Base-by-base conservation (phyloP, 2,888 invertebrate genomes). In the Drosophila borealis region DNA sequence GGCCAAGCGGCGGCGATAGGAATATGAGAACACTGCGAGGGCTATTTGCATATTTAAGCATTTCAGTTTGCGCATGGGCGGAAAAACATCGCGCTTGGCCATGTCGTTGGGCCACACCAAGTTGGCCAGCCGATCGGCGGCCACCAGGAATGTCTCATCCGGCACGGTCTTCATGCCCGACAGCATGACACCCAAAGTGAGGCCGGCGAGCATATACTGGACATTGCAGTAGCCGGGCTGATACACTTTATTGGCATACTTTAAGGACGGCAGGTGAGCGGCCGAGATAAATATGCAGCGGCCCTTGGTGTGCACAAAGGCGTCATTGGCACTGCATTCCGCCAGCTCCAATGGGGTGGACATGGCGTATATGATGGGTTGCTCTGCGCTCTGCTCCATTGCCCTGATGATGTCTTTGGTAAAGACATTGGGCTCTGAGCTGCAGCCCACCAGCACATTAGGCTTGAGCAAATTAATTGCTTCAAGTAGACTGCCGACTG, bases 71-170 rank as follows among this genome's bases (percentile, higher is more conserved):
- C 66, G 33, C 1, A 49, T 34, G 0, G 83, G 86, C 4, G 89
- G 89, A 19, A 50, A 89, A 3, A 82, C 67, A 10, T 89, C 44
- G 9, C 81, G 53, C 53, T 37, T 69, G 19, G 36, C 68, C 34
- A 85, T 21, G 41, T 88, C 84, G 2, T 46, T 70, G 14, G 85
- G 85, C 83, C 89, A 86, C 0, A 85, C 86, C 25, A 85, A 17
- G 2, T 56, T 56, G 21, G 78, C 19, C 9, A 85, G 13, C 0
- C 75, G 59, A 19, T 86, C 75, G 10, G 89, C 89, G 0, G 70
- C 83, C 2, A 78, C 72, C 11, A 78, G 55, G 25, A 82, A 88
- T 0, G 65, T 49, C n/a, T 89, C 89, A 13, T 82, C 75, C 13
- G 89, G 78, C 21, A 85, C 65, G 0, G 34, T 48, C 0, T 53